phyloP scores from a whole-genome alignment of 2,888 invertebrate genomes.

The Blomia tropicalis region DNA sequence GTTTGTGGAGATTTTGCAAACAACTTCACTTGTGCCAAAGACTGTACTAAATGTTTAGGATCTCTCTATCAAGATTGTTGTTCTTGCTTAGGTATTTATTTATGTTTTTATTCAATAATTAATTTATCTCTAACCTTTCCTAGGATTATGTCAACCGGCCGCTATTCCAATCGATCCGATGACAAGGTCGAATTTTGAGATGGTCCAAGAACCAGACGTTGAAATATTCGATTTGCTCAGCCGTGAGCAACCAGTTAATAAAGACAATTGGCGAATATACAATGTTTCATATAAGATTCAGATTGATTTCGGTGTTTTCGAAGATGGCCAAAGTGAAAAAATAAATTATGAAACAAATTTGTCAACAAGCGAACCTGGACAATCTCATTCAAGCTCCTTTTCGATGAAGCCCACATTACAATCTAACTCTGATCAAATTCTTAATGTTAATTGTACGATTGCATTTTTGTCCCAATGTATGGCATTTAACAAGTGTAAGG shows the following conservation, averaged over 20 bases:
- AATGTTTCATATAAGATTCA: neutral
- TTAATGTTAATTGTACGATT: slow-evolving; percentile 59
- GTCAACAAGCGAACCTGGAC: neutral
- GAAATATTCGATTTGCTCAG: slow-evolving; percentile 67
- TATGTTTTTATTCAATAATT: slow-evolving; percentile 7
- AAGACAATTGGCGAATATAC: neutral
- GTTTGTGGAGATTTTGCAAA: slow-evolving; percentile 64
- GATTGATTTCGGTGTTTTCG: slow-evolving; percentile 10
- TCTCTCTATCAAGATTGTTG: slow-evolving; percentile 83
- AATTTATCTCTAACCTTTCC: neutral
- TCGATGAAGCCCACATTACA: neutral
- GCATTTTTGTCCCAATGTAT: slow-evolving; percentile 76
- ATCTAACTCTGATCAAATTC: neutral
- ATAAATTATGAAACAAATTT: no score
- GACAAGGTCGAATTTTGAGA: slow-evolving; percentile 62
- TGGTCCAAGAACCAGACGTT: slow-evolving; percentile 60
- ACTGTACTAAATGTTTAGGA: slow-evolving; percentile 75
- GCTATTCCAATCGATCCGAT: slow-evolving; percentile 58
- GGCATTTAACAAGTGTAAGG: slow-evolving; percentile 69
- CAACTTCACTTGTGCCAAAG: slow-evolving; percentile 83
- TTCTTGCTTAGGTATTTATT: slow-evolving; percentile 77
- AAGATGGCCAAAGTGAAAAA: no score
- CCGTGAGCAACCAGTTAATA: slow-evolving; percentile 45
- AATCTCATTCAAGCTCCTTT: neutral
- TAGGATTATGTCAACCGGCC: slow-evolving; percentile 69